phyloP scores from a whole-genome alignment of 2,797 vertebrate species.

The Enteromius paludinosus region DNA sequence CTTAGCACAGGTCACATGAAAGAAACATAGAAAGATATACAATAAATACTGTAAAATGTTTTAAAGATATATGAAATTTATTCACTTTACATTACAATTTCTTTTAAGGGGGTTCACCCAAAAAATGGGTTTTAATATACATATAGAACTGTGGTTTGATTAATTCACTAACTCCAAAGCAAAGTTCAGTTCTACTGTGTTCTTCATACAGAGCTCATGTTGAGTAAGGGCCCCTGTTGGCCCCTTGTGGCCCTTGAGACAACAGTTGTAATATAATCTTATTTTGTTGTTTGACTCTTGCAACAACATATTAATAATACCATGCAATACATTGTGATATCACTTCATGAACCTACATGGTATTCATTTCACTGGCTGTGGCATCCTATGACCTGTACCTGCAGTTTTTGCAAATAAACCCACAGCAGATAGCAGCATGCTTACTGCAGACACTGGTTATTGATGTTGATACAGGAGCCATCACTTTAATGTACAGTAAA shows the following conservation, averaged over 20 bases:
- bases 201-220: neutral
- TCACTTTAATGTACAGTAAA: neutral
- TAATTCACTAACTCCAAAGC: neutral
- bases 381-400: conserved; percentile 53
- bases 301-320: conserved; percentile 58
- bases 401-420: neutral
- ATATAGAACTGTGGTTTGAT: neutral
- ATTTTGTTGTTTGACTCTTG: conserved; percentile 50
- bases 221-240: neutral
- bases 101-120: neutral
- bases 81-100: neutral
- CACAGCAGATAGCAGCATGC: neutral
- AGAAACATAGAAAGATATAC: no score
- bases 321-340: conserved; percentile 53
- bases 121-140: neutral
- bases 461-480: neutral
- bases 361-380: conserved; percentile 53
- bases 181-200: neutral
- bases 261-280: conserved; percentile 62
- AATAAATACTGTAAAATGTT: no score
- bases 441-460: neutral
- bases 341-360: conserved; percentile 58
- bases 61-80: neutral
- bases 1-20: no score
- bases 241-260: neutral